A percentile compares a stretch with the other conserved stretches of the same genome.
These are phyloP conservation scores for Labeo calbasu DNA, from an alignment of 2,797 vertebrate species.

Conservation along the genomic window DNA sequence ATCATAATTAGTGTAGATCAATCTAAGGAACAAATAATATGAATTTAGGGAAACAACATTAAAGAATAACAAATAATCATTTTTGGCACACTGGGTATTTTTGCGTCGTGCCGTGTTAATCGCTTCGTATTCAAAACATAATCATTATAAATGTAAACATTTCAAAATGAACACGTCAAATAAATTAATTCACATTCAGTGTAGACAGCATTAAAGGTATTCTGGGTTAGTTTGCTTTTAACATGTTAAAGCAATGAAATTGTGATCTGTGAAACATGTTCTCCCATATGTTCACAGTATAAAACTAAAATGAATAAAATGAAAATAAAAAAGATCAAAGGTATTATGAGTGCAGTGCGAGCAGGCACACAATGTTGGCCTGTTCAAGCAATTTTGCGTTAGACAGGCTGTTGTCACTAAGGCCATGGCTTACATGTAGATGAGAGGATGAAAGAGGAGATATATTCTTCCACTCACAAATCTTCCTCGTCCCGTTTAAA, in stretches of 20 bases:
- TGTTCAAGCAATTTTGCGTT: slow-evolving; percentile 44
- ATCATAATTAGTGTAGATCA: slow-evolving; percentile 58
- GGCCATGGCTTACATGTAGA: slow-evolving; percentile 23
- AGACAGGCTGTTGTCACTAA: slow-evolving; percentile 19
- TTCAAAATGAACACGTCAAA: background rate
- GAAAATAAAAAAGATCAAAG: background rate
- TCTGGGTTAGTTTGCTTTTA: background rate
- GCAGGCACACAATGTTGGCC: slow-evolving; percentile 41
- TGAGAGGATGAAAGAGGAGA: slow-evolving; percentile 49
- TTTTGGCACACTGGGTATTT: slow-evolving; percentile 51
- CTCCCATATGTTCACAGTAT: background rate
- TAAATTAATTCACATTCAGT: background rate
- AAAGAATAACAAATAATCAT: slow-evolving; percentile 58
- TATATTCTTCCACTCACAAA: slow-evolving; percentile 57
- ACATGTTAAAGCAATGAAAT: background rate
- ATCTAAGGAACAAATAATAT: slow-evolving; percentile 58
- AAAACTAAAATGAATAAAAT: background rate
- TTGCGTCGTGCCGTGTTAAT: slow-evolving; percentile 55
- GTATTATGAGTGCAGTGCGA: background rate
- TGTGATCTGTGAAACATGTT: background rate
- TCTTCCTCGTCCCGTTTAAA: slow-evolving; percentile 76
- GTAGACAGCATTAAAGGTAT: background rate
- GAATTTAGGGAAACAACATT: slow-evolving; percentile 53
- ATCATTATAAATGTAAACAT: slow-evolving; percentile 36
- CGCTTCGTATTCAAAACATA: slow-evolving; percentile 33